phyloP scores from a whole-genome alignment of 2,113 vertebrate species.

The Pogonocichla stellata region DNA sequence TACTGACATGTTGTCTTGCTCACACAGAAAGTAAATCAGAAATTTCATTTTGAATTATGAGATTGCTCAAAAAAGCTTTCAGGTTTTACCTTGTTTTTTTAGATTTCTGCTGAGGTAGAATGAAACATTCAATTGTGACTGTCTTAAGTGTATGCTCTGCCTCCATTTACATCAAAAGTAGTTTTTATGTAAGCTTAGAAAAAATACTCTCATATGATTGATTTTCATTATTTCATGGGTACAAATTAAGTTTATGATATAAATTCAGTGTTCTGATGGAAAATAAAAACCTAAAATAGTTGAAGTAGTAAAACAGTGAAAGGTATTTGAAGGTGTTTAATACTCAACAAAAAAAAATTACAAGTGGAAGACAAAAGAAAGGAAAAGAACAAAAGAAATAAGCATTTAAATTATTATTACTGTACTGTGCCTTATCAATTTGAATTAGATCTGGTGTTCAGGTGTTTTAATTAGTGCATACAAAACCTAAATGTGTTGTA shows the following conservation, averaged over 20 bases:
- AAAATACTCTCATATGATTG: background rate
- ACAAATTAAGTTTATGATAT: constrained; percentile 29
- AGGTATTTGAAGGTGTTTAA: background rate
- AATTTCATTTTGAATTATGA: background rate
- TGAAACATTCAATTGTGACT: background rate
- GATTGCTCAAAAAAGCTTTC: background rate
- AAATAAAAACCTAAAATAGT: background rate
- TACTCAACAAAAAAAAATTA: background rate
- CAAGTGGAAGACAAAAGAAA: background rate
- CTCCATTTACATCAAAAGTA: background rate
- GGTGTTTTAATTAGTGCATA: background rate
- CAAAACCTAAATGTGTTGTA: background rate
- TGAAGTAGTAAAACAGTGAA: background rate
- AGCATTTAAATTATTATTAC: background rate
- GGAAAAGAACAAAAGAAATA: background rate
- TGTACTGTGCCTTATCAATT: background rate
- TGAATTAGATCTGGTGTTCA: background rate
- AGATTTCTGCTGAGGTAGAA: background rate
- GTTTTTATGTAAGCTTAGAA: background rate
- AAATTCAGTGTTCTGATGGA: constrained; percentile 2
- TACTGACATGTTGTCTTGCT: background rate
- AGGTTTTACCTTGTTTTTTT: background rate
- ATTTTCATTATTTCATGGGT: background rate
- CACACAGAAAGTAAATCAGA: background rate
- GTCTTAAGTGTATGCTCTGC: background rate